phyloP scores from a whole-genome alignment of 2,797 vertebrate genomes.

The Lepidocolaptes lacrymiger region DNA sequence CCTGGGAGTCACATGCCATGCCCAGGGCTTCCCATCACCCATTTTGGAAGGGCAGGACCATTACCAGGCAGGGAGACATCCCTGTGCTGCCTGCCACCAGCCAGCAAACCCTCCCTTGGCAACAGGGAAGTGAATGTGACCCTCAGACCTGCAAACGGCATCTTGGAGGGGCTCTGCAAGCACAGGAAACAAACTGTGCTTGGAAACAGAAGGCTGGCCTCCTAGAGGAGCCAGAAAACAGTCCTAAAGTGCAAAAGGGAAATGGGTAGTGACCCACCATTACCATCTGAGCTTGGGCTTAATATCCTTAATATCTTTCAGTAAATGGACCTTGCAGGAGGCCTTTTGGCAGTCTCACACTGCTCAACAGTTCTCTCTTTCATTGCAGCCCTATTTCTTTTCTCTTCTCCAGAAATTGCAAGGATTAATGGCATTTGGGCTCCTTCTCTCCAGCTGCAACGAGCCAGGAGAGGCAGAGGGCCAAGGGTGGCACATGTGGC shows the following conservation, averaged over 20 bases:
- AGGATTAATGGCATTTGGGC: background rate
- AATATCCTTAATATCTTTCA: background rate
- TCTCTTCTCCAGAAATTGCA: accelerated
- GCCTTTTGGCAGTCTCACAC: background rate
- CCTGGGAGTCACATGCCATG: background rate
- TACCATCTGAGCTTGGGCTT: background rate
- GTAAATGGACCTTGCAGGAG: background rate
- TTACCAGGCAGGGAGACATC: background rate
- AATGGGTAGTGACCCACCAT: background rate
- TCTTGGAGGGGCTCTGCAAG: background rate
- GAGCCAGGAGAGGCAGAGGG: background rate
- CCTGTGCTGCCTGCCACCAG: background rate
- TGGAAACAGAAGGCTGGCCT: background rate
- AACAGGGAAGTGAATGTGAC: background rate
- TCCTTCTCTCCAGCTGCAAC: background rate
- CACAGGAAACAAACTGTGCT: background rate
- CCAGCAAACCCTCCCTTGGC: background rate
- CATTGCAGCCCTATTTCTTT: background rate
- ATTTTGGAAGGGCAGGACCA: background rate
- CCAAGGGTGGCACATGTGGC: background rate
- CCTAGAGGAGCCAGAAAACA: background rate
- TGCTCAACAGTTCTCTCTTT: background rate
- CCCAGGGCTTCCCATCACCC: background rate
- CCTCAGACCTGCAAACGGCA: background rate
- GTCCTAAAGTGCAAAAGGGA: accelerated